These are phyloP conservation scores for Threskiornis aethiopicus DNA, from an alignment of 2,797 vertebrate genomes.

Conservation along the genomic window DNA sequence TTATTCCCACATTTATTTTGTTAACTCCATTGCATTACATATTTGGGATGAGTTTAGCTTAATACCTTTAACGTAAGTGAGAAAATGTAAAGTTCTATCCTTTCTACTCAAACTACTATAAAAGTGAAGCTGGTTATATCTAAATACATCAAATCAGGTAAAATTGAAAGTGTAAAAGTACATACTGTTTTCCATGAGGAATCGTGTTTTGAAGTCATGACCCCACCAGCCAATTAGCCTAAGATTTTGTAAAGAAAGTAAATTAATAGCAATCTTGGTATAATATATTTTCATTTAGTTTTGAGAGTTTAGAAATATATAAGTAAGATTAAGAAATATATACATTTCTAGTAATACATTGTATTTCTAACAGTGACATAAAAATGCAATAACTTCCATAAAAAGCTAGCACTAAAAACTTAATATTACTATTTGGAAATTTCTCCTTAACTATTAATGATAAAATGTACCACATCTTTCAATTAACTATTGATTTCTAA, in stretches of 20 bases:
- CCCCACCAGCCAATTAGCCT: conserved; percentile 94
- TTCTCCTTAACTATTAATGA: neutral
- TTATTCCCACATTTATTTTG: neutral
- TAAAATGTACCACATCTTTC: conserved; percentile 11
- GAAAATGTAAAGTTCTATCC: neutral
- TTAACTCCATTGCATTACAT: neutral
- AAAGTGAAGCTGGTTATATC: neutral
- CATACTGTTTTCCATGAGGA: conserved; percentile 90
- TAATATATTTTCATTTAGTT: neutral
- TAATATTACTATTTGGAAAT: neutral
- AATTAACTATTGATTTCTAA: conserved; percentile 31
- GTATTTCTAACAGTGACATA: neutral
- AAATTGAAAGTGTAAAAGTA: neutral
- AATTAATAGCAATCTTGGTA: neutral
- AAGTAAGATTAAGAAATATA: neutral
- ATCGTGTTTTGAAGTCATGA: conserved; percentile 86
- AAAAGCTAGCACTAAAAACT: neutral
- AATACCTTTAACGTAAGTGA: neutral
- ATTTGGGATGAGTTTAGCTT: neutral
- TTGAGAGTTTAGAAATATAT: neutral
- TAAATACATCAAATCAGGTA: neutral
- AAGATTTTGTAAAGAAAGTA: neutral
- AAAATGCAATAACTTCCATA: neutral
- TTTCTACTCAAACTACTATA: neutral
- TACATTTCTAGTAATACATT: neutral